Conservation (phyloP, 1,140 invertebrate genomes). For the Caenorhabditis brenneri region DNA sequence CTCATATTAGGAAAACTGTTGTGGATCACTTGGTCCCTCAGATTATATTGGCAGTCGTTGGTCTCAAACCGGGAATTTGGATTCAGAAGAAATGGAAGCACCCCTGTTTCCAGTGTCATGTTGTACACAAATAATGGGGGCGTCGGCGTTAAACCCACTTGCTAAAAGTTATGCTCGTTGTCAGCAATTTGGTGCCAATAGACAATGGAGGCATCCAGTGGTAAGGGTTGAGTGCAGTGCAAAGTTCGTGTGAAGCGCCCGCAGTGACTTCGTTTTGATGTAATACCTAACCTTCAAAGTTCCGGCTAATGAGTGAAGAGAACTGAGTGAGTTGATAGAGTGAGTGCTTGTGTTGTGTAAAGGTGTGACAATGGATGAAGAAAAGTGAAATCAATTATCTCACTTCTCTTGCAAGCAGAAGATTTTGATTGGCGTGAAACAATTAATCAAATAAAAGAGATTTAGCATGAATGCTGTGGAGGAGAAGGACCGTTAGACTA, state of each 20-base stretch:
- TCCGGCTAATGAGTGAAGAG: slow-evolving; percentile 27
- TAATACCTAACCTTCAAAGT: background rate
- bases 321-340: background rate
- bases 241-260: background rate
- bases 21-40: slow-evolving; percentile 46
- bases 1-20: slow-evolving; percentile 55
- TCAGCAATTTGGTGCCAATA: slow-evolving; percentile 55
- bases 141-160: slow-evolving; percentile 54
- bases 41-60: slow-evolving; percentile 56
- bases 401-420: background rate
- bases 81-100: slow-evolving; percentile 27
- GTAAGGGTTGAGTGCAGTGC: slow-evolving; percentile 27
- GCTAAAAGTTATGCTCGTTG: slow-evolving; percentile 54
- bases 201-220: slow-evolving; percentile 53
- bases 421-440: background rate
- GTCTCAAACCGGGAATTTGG: background rate
- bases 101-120: slow-evolving; percentile 48
- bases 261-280: background rate
- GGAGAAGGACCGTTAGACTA: slow-evolving; percentile 64
- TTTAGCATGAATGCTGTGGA: slow-evolving; percentile 70
- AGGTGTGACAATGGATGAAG: slow-evolving; percentile 16
- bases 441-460: slow-evolving; percentile 7
- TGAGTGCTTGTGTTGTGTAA: slow-evolving; percentile 10
- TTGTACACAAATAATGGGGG: slow-evolving; percentile 51
- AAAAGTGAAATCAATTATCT: background rate